These are phyloP conservation scores for Pocillopora grandis DNA, from an alignment of 92 coral and sea anemone genomes.

Conservation along the genomic window DNA sequence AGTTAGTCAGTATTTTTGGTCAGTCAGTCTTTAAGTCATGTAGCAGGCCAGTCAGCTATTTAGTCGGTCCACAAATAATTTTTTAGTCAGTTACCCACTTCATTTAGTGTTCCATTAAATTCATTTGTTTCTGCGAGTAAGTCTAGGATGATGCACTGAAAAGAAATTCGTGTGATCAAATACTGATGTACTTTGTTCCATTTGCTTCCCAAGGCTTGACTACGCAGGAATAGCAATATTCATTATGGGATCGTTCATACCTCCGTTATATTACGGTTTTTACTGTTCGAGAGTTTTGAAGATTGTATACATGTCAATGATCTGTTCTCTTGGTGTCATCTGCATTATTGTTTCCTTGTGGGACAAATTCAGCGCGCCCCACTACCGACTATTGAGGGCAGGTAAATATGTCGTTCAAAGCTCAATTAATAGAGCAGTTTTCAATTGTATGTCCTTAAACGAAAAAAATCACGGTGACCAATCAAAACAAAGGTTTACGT, in stretches of 20 bases:
- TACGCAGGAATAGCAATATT: constrained; percentile 89
- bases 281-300: constrained; percentile 77
- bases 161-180: background rate
- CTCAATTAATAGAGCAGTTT: no score
- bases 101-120: no score
- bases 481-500: no score
- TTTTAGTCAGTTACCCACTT: no score
- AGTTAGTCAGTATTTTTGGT: background rate
- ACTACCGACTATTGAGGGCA: constrained; percentile 88
- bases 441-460: no score
- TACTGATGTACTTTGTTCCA: background rate
- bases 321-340: constrained; percentile 75
- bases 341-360: constrained; percentile 83
- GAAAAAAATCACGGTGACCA: no score
- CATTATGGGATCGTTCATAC: constrained; percentile 91
- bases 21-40: no score
- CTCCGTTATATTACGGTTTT: constrained; percentile 94
- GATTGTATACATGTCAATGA: constrained; percentile 76
- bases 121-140: no score
- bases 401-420: constrained; percentile 39
- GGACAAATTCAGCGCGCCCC: constrained; percentile 84
- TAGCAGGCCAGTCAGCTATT: no score
- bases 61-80: background rate
- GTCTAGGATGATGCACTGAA: background rate
- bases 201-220: constrained; percentile 65